Conservation (phyloP, 2,113 vertebrate species). For the Brienomyrus brachyistius region DNA sequence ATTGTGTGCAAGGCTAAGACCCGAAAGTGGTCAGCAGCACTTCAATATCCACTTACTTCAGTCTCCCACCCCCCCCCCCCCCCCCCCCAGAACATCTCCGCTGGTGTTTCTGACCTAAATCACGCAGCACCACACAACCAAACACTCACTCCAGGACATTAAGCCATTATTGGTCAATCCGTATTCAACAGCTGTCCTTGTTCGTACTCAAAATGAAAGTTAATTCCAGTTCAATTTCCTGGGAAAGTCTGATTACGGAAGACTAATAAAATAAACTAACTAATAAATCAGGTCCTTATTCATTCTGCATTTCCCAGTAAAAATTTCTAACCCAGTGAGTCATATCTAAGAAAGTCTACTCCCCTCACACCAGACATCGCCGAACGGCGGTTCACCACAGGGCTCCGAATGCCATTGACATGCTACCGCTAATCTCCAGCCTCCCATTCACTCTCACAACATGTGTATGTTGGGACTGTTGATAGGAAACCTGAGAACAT, state of each 20-base stretch:
- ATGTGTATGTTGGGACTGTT: not conserved
- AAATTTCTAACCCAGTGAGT: not conserved
- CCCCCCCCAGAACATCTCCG: not conserved
- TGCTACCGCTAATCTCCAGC: not conserved
- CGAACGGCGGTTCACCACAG: not conserved
- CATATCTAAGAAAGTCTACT: not conserved
- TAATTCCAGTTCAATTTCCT: not conserved
- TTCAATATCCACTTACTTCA: not conserved
- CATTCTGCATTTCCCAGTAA: not conserved
- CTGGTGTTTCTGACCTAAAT: not conserved
- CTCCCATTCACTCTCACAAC: not conserved
- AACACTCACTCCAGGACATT: conserved; percentile 23
- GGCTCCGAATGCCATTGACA: not conserved
- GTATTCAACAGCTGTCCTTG: conserved; percentile 22
- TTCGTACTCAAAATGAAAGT: conserved; percentile 6
- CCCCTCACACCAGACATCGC: not conserved
- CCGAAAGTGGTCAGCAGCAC: conserved; percentile 20
- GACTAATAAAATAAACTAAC: not conserved
- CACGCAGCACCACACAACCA: not conserved
- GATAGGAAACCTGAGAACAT: not conserved
- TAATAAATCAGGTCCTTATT: not conserved
- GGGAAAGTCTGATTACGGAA: not conserved
- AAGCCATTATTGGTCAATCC: conserved; percentile 23
- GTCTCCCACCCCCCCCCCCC: not conserved
- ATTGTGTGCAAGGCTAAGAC: conserved; percentile 19